Conservation (phyloP, 2,888 invertebrate species). For the Caenorhabditis sinica region DNA sequence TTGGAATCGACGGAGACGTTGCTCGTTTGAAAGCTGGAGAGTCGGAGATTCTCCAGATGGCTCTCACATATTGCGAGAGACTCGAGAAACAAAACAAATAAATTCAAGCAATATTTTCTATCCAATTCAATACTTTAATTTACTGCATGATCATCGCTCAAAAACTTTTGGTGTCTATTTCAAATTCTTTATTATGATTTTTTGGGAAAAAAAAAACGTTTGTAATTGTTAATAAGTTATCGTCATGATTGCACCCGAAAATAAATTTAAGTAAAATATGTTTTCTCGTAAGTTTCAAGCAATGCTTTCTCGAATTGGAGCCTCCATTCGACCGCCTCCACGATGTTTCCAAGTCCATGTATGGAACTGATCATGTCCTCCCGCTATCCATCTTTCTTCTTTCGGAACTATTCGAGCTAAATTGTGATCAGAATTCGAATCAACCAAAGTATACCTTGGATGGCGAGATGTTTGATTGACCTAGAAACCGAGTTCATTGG, state of each 20-base stretch:
- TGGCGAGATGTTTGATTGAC: conserved; percentile 50
- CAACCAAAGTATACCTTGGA: conserved; percentile 68
- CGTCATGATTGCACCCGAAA: conserved; percentile 38
- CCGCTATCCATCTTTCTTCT: conserved; percentile 53
- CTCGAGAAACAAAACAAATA: conserved; percentile 21
- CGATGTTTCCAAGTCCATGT: conserved; percentile 69
- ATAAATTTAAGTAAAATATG: conserved; percentile 21
- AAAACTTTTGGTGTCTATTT: conserved; percentile 27
- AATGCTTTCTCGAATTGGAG: conserved; percentile 63
- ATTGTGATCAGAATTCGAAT: conserved; percentile 74
- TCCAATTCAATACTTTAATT: neutral
- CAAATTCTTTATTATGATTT: conserved; percentile 15
- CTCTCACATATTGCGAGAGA: conserved; percentile 42
- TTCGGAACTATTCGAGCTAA: conserved; percentile 66
- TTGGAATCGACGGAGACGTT: conserved; percentile 51
- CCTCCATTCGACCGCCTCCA: conserved; percentile 25
- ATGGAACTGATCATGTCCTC: conserved; percentile 56
- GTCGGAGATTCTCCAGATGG: conserved; percentile 46
- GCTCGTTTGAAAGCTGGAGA: conserved; percentile 60
- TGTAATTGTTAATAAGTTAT: conserved; percentile 21
- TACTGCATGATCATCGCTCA: conserved; percentile 42
- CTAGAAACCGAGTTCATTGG: neutral
- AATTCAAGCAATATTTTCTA: conserved; percentile 1
- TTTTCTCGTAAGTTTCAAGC: conserved; percentile 48
- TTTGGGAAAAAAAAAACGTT: neutral